Conservation (phyloP, 2,113 vertebrate genomes). For the Sula dactylatra region DNA sequence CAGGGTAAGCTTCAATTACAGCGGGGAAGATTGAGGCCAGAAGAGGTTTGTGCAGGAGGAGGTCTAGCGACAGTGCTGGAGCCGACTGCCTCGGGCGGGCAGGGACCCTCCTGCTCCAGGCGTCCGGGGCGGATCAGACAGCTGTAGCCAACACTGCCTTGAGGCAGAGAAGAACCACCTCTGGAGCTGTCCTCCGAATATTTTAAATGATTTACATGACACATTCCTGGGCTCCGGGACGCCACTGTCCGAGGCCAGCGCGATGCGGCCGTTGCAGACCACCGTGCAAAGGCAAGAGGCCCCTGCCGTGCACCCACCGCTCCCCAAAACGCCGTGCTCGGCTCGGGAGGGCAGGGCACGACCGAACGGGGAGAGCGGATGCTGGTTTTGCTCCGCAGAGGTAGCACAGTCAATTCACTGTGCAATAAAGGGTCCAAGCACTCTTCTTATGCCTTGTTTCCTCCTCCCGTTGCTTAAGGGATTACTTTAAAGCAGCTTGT, state of each 20-base stretch:
- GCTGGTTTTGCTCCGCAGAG: not conserved
- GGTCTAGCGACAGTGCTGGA: not conserved
- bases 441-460: accelerated
- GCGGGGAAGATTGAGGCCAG: not conserved
- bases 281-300: accelerated
- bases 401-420: not conserved
- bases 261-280: accelerated
- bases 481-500: not conserved
- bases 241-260: accelerated
- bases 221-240: not conserved
- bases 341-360: not conserved
- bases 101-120: not conserved
- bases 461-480: not conserved
- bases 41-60: not conserved
- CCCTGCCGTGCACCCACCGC: not conserved
- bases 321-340: no score
- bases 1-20: not conserved
- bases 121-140: not conserved
- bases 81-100: not conserved
- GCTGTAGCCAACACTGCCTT: not conserved
- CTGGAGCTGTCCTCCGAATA: not conserved
- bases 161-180: not conserved
- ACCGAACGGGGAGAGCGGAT: accelerated
- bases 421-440: not conserved
- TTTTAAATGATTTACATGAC: accelerated